Evolutionary conservation across 2,888 invertebrate species (phyloP), one percentile per base, ranked within the genome.

Genomic region (Drosophila setosimentum): DNA sequence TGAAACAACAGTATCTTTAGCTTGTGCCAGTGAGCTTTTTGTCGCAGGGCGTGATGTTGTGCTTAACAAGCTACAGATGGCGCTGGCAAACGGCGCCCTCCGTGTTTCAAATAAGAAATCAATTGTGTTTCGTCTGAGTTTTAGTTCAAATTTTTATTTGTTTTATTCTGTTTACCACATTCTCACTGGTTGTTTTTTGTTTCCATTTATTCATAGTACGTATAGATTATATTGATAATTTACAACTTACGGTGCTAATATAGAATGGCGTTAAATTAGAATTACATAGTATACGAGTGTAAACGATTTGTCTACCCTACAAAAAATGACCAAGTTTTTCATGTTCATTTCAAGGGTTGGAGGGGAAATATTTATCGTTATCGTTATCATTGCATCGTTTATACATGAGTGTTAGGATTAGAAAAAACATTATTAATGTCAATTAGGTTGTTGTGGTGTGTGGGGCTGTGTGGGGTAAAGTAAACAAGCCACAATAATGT

Each of bases 161-260:
- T 82, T 82, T 83, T 82, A 70, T 67, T 78, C 86, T 76, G 45
- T 45, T 76, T 89, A 79, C 79, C 81, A 87, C 81, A 78, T 90
- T 82, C 74, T 83, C 84, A 80, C 83, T 91, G 87, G 89, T 78
- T 86, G 71, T 57, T 76, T 66, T 74, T 54, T 78, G 65, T 76
- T 82, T 84, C 62, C 59, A 73, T 82, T 80, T 87, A 81, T 80
- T 85, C 80, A 80, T 87, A 87, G 74, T 91, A 88, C 81, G 91
- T 82, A 91, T 88, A 90, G 66, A 87, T 90, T 73, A 76, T 84
- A 74, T 83, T 83, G 92, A 92, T 92, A 92, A 92, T 92, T 92
- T 92, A 92, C 93, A 92, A 91, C 93, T 92, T 92, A 92, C 90
- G 80, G 65, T 65, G 59, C 90, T 85, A 85, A 87, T 81, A 85